These are phyloP conservation scores for Trichoplusia ni DNA, from an alignment of 1,140 invertebrate genomes.

Conservation along the genomic window DNA sequence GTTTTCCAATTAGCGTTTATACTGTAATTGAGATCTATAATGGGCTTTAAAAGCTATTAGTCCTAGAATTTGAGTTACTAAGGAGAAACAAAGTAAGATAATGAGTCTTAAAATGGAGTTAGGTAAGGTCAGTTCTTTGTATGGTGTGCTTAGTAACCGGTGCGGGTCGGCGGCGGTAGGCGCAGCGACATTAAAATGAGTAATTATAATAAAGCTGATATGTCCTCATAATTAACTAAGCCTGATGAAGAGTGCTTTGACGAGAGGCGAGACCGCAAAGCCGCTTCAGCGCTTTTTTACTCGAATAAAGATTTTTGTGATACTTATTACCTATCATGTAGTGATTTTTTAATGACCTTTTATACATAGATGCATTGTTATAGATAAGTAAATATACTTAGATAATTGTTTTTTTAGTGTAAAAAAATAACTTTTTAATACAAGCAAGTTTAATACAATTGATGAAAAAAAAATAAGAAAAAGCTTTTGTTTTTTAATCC, in stretches of 20 bases:
- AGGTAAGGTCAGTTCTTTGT: neutral
- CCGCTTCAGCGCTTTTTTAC: slow-evolving; percentile 59
- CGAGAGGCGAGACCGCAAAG: slow-evolving; percentile 47
- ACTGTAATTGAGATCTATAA: slow-evolving; percentile 24
- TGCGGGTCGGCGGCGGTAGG: slow-evolving; percentile 48
- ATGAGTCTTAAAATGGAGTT: neutral
- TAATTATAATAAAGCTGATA: slow-evolving; percentile 82
- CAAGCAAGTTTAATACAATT: too few relatives aligned
- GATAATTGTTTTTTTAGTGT: too few relatives aligned
- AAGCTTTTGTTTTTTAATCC: too few relatives aligned
- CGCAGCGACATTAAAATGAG: slow-evolving; percentile 80
- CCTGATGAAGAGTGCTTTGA: slow-evolving; percentile 79
- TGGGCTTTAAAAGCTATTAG: slow-evolving; percentile 17
- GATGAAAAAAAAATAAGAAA: too few relatives aligned
- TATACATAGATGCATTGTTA: too few relatives aligned
- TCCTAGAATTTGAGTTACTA: slow-evolving; percentile 17
- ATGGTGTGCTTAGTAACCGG: neutral
- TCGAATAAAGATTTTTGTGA: neutral
- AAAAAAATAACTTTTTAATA: too few relatives aligned
- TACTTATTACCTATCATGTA: too few relatives aligned
- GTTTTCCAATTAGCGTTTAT: slow-evolving; percentile 28
- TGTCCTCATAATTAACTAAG: slow-evolving; percentile 80
- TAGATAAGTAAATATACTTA: too few relatives aligned
- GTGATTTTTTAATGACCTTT: neutral
- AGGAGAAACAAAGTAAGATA: too few relatives aligned